These are phyloP conservation scores for Triplophysa yarkandensis DNA, from an alignment of 2,797 vertebrate species.

Conservation along the genomic window DNA sequence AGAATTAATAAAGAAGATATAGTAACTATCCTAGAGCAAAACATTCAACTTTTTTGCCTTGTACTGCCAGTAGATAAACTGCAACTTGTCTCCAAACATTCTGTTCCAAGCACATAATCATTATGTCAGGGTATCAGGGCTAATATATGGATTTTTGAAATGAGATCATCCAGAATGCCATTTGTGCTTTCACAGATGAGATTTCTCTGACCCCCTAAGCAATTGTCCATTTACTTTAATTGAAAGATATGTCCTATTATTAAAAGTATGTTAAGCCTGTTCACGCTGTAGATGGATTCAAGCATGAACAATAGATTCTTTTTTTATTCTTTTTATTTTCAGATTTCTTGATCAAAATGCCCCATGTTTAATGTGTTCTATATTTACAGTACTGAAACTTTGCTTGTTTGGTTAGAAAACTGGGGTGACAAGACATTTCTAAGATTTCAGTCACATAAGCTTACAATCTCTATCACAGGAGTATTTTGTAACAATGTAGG, in stretches of 20 bases:
- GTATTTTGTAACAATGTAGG: too few species aligned
- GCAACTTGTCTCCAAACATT: slow-evolving; percentile 27
- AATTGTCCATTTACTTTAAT: slow-evolving; percentile 36
- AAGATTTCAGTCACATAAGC: too few species aligned
- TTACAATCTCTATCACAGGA: too few species aligned
- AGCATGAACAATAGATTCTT: slow-evolving; percentile 24
- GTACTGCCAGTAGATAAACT: slow-evolving; percentile 14
- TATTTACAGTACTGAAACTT: too few species aligned
- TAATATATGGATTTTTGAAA: slow-evolving; percentile 38
- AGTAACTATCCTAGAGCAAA: slow-evolving; percentile 19
- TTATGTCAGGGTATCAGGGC: slow-evolving; percentile 45
- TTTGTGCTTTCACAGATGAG: slow-evolving; percentile 9
- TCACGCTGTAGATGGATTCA: slow-evolving; percentile 9
- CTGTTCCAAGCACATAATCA: slow-evolving; percentile 37
- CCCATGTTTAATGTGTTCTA: too few species aligned
- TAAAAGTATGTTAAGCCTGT: slow-evolving; percentile 25
- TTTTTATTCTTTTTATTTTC: slow-evolving; percentile 32
- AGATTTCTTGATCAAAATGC: too few species aligned
- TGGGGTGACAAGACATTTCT: too few species aligned
- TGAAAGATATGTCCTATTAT: slow-evolving; percentile 33
- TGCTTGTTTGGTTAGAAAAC: too few species aligned
- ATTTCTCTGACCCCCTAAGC: slow-evolving; percentile 3
- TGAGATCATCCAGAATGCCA: slow-evolving; percentile 42
- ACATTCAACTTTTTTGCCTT: slow-evolving; percentile 1
- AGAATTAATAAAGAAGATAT: slow-evolving; percentile 27